phyloP scores from a whole-genome alignment of 2,888 invertebrate genomes.

The Spialia ferax region DNA sequence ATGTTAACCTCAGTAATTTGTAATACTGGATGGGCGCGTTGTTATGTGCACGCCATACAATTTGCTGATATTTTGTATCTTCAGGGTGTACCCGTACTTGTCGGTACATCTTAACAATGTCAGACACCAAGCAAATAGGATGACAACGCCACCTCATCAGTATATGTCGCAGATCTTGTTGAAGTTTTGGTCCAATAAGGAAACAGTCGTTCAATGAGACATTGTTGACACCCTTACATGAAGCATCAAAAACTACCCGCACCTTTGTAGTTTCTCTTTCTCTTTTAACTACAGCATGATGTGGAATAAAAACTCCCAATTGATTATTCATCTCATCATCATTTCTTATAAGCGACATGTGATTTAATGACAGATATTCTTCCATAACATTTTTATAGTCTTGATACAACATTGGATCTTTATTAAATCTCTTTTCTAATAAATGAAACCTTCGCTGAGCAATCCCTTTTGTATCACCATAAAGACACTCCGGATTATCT shows the following conservation, averaged over 20 bases:
- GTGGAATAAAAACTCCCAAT: conserved; percentile 27
- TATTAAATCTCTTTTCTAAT: conserved; percentile 21
- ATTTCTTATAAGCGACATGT: neutral
- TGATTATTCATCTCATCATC: neutral
- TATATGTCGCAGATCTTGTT: conserved; percentile 40
- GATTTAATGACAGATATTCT: conserved; percentile 6
- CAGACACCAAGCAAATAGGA: neutral
- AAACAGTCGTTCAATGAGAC: conserved; percentile 44
- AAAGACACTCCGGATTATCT: neutral
- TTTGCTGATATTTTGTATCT: neutral
- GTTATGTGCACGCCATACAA: neutral
- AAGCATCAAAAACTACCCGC: conserved; percentile 33
- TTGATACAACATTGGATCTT: neutral
- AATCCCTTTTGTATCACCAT: conserved; percentile 9
- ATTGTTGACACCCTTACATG: conserved; percentile 36
- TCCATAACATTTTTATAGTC: neutral
- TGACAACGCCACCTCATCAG: conserved; percentile 12
- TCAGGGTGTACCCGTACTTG: neutral
- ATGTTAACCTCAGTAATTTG: neutral
- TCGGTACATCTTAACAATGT: conserved; percentile 2
- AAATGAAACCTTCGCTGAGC: conserved; percentile 6
- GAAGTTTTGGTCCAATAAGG: conserved; percentile 36
- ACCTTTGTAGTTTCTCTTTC: conserved; percentile 36
- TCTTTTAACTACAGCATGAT: conserved; percentile 31
- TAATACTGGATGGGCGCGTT: neutral